Conservation (phyloP, 2,113 vertebrate species). For the Azemiops feae region DNA sequence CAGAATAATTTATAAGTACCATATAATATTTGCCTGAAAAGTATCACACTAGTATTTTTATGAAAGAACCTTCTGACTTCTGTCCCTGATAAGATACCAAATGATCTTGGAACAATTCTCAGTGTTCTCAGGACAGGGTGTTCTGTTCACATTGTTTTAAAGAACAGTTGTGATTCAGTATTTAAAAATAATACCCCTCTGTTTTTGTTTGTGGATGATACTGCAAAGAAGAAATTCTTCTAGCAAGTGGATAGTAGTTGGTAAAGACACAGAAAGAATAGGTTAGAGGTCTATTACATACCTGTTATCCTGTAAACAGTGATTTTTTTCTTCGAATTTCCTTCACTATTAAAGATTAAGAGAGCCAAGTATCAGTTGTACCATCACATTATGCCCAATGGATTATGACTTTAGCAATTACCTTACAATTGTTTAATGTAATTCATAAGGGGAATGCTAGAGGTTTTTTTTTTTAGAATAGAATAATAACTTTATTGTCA, state of each 20-base stretch:
- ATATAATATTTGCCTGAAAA: constrained; percentile 13
- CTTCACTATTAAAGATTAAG: not conserved
- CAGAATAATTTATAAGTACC: constrained; percentile 12
- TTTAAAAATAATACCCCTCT: not conserved
- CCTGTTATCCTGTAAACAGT: not conserved
- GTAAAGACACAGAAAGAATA: not conserved
- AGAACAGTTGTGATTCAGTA: not conserved
- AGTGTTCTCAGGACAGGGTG: not conserved
- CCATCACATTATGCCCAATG: not conserved
- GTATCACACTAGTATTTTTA: not conserved
- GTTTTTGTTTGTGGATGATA: constrained; percentile 25
- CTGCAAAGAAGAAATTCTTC: constrained; percentile 23
- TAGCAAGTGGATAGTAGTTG: not conserved
- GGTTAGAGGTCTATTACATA: not conserved
- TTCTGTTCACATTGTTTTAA: not conserved
- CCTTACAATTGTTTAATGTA: not conserved
- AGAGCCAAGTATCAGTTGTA: not conserved
- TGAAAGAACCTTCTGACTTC: constrained; percentile 2
- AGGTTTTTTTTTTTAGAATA: not conserved
- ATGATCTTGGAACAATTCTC: not conserved
- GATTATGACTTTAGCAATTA: not conserved
- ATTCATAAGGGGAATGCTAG: not conserved
- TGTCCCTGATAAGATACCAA: not conserved
- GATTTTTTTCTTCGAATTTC: not conserved
- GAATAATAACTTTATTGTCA: too few relatives aligned